These are phyloP conservation scores for Tanaodytes sp. DNA, from an alignment of 2,888 invertebrate species.

Conservation along the genomic window DNA sequence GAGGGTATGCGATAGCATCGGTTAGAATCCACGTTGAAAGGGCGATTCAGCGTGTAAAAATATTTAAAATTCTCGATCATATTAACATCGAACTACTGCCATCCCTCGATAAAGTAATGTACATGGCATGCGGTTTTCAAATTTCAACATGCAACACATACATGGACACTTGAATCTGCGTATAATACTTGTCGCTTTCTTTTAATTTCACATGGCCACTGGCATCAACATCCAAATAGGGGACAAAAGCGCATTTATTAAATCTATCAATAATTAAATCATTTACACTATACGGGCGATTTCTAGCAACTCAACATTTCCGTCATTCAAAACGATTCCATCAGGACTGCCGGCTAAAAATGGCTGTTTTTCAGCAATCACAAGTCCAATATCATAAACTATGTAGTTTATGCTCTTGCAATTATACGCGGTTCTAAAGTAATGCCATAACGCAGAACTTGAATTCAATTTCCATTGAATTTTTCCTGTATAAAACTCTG, in stretches of 20 bases:
- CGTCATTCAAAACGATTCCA: conserved; percentile 29
- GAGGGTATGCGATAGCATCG: conserved; percentile 45
- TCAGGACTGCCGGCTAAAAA: conserved; percentile 5
- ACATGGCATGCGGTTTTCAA: background rate
- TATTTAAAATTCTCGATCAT: conserved; percentile 19
- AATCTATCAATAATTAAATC: conserved; percentile 24
- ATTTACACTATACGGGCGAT: conserved; percentile 19
- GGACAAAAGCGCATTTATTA: background rate
- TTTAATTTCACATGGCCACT: conserved; percentile 4
- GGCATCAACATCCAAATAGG: conserved; percentile 3
- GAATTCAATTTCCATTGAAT: conserved; percentile 1
- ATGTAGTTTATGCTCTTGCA: background rate
- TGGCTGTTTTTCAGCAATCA: background rate
- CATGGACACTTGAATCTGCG: conserved; percentile 32
- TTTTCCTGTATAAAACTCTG: background rate
- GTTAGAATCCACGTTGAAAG: conserved; percentile 40
- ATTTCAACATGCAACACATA: conserved; percentile 19
- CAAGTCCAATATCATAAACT: background rate
- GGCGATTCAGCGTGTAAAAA: conserved; percentile 39
- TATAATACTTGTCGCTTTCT: conserved; percentile 17
- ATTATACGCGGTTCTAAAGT: background rate
- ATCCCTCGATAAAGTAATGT: background rate
- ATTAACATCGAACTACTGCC: background rate
- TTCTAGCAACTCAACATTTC: conserved; percentile 31
- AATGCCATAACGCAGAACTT: background rate